Conservation (phyloP, 2,888 invertebrate genomes). For the Melanargia galathea region DNA sequence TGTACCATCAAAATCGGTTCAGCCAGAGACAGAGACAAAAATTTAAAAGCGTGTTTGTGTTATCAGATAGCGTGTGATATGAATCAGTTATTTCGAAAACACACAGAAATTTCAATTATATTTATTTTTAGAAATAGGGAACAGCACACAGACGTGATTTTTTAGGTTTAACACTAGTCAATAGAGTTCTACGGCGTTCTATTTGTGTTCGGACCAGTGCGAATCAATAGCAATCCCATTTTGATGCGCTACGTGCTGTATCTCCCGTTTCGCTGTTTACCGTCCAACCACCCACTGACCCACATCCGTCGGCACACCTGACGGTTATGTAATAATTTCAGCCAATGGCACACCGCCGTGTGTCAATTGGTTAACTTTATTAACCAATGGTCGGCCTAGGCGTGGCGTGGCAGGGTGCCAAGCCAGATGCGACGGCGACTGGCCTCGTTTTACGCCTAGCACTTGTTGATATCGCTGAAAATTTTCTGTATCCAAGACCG, state of each 20-base stretch:
- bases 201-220: background rate
- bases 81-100: too few relatives aligned
- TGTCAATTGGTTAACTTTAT: constrained; percentile 81
- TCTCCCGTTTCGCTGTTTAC: constrained; percentile 36
- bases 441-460: constrained; percentile 65
- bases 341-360: constrained; percentile 71
- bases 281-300: constrained; percentile 56
- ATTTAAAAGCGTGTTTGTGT: too few relatives aligned
- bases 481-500: constrained; percentile 44
- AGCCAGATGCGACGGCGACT: constrained; percentile 52
- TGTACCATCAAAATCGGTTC: too few relatives aligned
- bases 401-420: constrained; percentile 80
- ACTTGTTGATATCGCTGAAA: constrained; percentile 67
- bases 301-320: constrained; percentile 65
- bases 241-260: constrained; percentile 39
- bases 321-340: constrained; percentile 55
- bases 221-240: constrained; percentile 33
- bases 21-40: too few relatives aligned
- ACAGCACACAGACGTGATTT: background rate
- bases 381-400: constrained; percentile 80
- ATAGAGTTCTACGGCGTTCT: background rate
- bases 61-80: too few relatives aligned
- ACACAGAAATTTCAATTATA: too few relatives aligned
- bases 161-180: background rate
- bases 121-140: too few relatives aligned